These are phyloP conservation scores for Cranoglanis bouderius DNA, from an alignment of 2,113 vertebrate species.

Conservation along the genomic window DNA sequence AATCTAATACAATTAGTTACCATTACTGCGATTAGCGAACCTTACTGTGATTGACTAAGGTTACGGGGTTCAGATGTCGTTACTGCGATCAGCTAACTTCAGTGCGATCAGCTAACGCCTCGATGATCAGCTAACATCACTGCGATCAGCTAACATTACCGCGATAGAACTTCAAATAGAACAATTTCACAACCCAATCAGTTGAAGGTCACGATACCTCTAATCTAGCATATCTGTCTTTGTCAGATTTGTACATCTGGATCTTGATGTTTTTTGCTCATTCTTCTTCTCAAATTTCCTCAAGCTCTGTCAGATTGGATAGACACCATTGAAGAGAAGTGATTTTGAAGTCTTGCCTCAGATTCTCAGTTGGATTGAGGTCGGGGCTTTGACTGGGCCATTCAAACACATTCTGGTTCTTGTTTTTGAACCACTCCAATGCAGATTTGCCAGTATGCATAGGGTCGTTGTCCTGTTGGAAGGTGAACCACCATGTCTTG, in stretches of 20 bases:
- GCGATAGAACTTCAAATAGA: background rate
- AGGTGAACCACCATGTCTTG: background rate
- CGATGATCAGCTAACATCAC: background rate
- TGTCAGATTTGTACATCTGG: background rate
- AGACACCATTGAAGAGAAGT: background rate
- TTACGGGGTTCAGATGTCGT: rapidly evolving
- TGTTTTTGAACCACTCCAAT: background rate
- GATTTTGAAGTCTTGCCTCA: background rate
- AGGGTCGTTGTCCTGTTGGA: background rate
- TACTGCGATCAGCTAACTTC: background rate
- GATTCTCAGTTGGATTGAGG: background rate
- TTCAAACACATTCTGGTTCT: background rate
- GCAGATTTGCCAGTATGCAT: background rate
- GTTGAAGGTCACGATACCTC: background rate
- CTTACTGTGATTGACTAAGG: background rate
- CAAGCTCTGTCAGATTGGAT: background rate
- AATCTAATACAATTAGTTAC: background rate
- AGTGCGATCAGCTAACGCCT: background rate
- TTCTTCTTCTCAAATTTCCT: background rate
- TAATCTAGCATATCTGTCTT: background rate
- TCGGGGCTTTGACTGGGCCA: background rate
- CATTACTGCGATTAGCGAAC: background rate
- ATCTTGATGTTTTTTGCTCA: background rate
- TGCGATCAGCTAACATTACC: background rate
- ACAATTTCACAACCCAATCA: background rate